Conservation (phyloP, 2,797 vertebrate genomes). For the Rhinoraja longicauda region DNA sequence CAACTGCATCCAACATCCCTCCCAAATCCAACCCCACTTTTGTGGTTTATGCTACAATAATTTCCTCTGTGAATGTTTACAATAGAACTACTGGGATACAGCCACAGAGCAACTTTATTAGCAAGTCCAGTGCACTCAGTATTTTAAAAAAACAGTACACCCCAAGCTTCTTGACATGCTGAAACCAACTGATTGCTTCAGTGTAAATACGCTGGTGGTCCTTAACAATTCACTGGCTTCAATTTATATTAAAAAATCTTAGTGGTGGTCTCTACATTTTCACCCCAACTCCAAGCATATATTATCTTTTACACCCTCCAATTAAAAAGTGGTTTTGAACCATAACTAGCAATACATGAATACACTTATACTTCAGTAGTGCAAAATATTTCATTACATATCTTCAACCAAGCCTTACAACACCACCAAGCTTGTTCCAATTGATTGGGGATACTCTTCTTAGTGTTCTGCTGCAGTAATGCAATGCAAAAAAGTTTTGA, state of each 20-base stretch:
- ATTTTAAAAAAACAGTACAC: neutral
- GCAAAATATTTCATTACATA: conserved; percentile 28
- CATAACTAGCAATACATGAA: neutral
- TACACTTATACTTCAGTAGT: conserved; percentile 17
- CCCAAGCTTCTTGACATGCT: neutral
- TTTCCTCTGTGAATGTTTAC: neutral
- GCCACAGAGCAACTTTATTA: conserved; percentile 32
- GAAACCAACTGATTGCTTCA: neutral
- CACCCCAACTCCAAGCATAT: conserved; percentile 7
- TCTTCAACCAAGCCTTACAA: neutral
- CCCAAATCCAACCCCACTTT: neutral
- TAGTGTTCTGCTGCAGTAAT: conserved; percentile 5
- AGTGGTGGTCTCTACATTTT: neutral
- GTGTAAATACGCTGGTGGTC: conserved; percentile 3
- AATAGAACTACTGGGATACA: conserved; percentile 44
- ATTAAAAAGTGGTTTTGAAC: conserved; percentile 36
- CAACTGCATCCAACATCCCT: no score
- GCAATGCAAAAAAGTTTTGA: neutral
- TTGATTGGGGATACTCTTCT: neutral
- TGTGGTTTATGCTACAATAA: neutral
- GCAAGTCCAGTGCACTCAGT: conserved; percentile 10
- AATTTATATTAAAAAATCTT: neutral
- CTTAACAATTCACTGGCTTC: neutral
- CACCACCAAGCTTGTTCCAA: neutral
- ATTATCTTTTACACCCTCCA: conserved; percentile 17